phyloP scores from a whole-genome alignment of 2,797 vertebrate species.

The Calcarius lapponicus region DNA sequence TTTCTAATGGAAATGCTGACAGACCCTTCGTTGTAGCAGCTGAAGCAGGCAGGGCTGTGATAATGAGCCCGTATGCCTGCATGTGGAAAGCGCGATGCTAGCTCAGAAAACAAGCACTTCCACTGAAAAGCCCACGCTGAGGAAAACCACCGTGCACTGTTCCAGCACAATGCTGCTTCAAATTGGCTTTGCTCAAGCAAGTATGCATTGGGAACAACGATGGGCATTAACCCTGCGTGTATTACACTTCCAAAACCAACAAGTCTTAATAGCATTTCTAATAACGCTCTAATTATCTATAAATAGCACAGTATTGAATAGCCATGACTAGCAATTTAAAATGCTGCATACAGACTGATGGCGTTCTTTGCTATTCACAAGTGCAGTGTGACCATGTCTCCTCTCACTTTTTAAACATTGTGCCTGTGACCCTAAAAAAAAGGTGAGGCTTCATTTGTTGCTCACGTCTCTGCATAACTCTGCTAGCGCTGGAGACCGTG shows the following conservation, averaged over 20 bases:
- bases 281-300: not conserved
- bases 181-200: conserved; percentile 12
- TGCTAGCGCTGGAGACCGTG: accelerated
- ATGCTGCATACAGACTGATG: accelerated
- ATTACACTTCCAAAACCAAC: not conserved
- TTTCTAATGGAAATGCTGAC: conserved; percentile 43
- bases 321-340: not conserved
- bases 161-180: not conserved
- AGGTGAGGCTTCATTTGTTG: conserved; percentile 34
- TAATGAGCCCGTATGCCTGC: conserved; percentile 57
- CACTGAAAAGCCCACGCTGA: not conserved
- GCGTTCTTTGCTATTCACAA: not conserved
- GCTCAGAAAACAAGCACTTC: conserved; percentile 33
- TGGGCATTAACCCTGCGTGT: not conserved
- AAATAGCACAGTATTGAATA: not conserved
- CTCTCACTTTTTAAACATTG: not conserved
- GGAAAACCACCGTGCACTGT: not conserved
- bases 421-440: not conserved
- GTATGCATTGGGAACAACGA: not conserved
- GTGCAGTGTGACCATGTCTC: not conserved
- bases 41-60: conserved; percentile 11
- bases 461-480: not conserved
- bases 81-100: conserved; percentile 51
- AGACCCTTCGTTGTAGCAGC: conserved; percentile 43
- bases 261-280: not conserved